phyloP scores from a whole-genome alignment of 2,113 vertebrate genomes.

The Antidorcas marsupialis region DNA sequence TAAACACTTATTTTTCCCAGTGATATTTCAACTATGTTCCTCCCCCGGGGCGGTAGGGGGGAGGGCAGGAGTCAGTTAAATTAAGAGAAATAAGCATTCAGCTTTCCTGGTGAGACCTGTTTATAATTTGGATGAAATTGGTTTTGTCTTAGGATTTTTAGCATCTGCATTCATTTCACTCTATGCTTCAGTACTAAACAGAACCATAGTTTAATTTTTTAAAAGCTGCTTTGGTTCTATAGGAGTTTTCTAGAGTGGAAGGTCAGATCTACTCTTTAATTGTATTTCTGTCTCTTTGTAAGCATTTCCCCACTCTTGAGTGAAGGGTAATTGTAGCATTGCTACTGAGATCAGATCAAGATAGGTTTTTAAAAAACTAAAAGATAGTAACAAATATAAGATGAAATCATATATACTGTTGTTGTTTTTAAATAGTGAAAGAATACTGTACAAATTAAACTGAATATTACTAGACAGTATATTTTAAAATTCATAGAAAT shows the following conservation, averaged over 20 bases:
- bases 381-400: background rate
- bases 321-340: background rate
- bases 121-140: conserved; percentile 3
- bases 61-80: background rate
- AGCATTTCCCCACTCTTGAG: conserved; percentile 14
- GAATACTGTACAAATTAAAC: background rate
- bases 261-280: background rate
- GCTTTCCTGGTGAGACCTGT: background rate
- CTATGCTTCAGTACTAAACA: background rate
- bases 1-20: background rate
- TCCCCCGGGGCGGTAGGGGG: rapidly evolving
- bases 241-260: conserved; percentile 19
- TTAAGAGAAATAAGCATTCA: conserved; percentile 9
- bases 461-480: background rate
- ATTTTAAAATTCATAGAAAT: background rate
- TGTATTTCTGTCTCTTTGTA: background rate
- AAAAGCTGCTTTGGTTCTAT: background rate
- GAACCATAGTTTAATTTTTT: background rate
- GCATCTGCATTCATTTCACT: background rate
- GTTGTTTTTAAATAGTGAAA: background rate
- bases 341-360: background rate
- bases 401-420: background rate
- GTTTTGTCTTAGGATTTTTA: conserved; percentile 11
- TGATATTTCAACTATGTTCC: background rate
- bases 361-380: background rate